Evolutionary conservation across 2,797 vertebrate species (phyloP), one percentile per base, ranked within the genome.

Genomic region (Spinibarbus caldwelli): DNA sequence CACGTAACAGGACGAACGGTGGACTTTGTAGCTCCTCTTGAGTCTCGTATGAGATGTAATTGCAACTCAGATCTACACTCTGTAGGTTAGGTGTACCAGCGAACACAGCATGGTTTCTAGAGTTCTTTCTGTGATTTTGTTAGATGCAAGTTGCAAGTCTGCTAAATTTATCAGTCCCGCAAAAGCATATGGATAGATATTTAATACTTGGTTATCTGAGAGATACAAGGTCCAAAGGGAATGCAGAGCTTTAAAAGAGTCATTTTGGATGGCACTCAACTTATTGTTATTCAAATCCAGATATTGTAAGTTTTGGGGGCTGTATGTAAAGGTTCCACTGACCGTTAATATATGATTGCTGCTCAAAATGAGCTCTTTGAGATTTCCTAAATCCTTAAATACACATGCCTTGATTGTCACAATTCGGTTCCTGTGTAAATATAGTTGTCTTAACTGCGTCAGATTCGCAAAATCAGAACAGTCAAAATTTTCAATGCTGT

Each of bases 161-260:
- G 7, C 26, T 68, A 89, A 66, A 26, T 87, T 72, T 12, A 47
- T 23, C 21, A 89, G 36, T 67, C 86, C 86, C 12, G 21, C 17
- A 68, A 89, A 89, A 19, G 85, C 83, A 43, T 70, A 21, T 3
- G 59, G 36, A 2, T 87, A 8, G 81, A 91, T 89, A 2, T 29
- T 4, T 21, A 38, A 34, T 81, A 91, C 87, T 71, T 89, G 90
- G 82, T 88, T 90, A 43, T 90, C 86, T 43, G 76, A 23, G 19
- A 90, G 85, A 52, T 78, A 64, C 41, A 90, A 66, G 5, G 5
- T 17, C 41, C 36, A 12, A 80, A 90, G 54, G 38, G 68, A 83
- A 11, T 8, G 7, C 41, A 91, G 43, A 14, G 80, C 38, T 45
- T 26, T 75, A 73, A 91, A 91, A 8, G 88, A 83, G 23, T 75